Base-by-base conservation (phyloP, 2,113 vertebrate species). In the Glareola pratincola region DNA sequence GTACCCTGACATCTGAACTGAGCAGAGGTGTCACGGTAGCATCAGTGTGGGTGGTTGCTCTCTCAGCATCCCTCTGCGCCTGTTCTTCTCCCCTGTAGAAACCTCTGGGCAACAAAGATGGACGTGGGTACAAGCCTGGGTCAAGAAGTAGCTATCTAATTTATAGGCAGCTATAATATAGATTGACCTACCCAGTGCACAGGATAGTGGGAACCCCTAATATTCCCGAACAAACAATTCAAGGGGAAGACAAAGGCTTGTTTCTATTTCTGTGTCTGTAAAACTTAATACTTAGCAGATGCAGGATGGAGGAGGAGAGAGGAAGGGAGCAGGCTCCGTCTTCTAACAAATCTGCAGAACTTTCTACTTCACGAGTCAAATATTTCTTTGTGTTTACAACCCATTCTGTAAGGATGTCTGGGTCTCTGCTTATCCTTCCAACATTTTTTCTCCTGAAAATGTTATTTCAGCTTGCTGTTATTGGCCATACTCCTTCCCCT, bases 401-500 rank as follows among this genome's bases (percentile, higher is more conserved):
- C 1, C 32, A 27, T 53, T 66, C 8, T 45, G 29, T 73, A 66
- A 83, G 54, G 41, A 71, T 84, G n/a, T 17, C 63, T 91, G 37
- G 17, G 26, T 67, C 32, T 92, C 48, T 91, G 15, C 45, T 88
- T 76, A 69, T 74, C 8, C n/a, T 93, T 79, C 36, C 37, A 92
- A 81, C 16, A 36, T 45, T 84, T 37, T 83, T 94, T 88, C 41
- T 85, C 37, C 26, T 80, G 54, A n/a, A 95, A 91, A 77, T 80
- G 41, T 88, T 94, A 53, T 85, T 94, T 88, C 79, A 88, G 27
- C 59, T 95, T 94, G 51, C 45, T 83, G 4, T 66, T 73, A 50
- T 23, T 85, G 22, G n/a, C 48, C 22, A 2, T 53, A 47, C 3
- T 80, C 30, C 16, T 80, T 77, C 41, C n/a, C 17, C 37, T 83